phyloP scores from a whole-genome alignment of 2,797 vertebrate genomes.

The Sorex maritimensis region DNA sequence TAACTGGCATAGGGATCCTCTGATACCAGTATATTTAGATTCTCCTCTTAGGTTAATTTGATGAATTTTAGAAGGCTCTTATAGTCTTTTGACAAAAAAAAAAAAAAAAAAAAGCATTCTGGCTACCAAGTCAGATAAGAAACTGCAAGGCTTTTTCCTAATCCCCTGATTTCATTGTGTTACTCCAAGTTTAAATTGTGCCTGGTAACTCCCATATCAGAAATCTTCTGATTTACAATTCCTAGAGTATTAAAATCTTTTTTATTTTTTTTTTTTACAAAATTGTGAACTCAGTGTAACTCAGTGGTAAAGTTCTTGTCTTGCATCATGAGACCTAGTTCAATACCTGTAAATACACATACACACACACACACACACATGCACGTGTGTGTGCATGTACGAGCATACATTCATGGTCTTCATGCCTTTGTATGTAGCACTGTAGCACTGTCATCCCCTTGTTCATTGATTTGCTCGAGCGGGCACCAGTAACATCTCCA shows the following conservation, averaged over 20 bases:
- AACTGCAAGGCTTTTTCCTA: background rate
- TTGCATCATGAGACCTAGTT: too few relatives aligned
- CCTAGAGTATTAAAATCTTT: background rate
- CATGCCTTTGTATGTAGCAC: too few relatives aligned
- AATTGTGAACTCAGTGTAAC: background rate
- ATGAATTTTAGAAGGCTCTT: slow-evolving; percentile 37
- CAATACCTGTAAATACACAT: too few relatives aligned
- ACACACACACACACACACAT: too few relatives aligned
- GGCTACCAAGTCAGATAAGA: background rate
- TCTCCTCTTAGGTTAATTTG: slow-evolving; percentile 20
- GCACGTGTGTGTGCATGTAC: too few relatives aligned
- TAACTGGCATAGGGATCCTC: background rate
- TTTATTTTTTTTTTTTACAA: background rate
- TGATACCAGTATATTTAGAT: background rate
- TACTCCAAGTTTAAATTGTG: background rate
- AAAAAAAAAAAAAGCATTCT: background rate
- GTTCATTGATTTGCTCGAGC: too few relatives aligned
- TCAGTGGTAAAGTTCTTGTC: too few relatives aligned
- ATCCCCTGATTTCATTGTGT: background rate
- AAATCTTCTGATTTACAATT: background rate
- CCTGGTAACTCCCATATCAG: slow-evolving; percentile 14
- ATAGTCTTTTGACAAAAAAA: background rate
- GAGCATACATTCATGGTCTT: background rate
- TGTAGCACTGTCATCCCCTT: too few relatives aligned
- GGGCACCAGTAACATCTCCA: too few relatives aligned